Evolutionary conservation across 2,888 invertebrate species (phyloP), one percentile per base, ranked within the genome.

Genomic region (Yponomeuta evonymella): DNA sequence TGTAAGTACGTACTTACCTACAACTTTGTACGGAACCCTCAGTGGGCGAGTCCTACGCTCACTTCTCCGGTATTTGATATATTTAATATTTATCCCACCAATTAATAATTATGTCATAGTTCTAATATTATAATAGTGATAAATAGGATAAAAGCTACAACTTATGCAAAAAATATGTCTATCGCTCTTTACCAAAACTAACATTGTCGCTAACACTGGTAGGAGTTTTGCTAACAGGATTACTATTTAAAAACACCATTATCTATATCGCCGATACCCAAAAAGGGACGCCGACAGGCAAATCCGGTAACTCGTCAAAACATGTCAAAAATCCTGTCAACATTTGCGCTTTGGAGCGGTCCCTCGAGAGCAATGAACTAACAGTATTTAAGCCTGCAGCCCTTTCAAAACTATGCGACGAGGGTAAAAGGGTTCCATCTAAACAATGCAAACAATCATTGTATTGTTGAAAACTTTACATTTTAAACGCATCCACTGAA

Each of bases 261-360:
- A 43, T 43, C 43, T 8, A 5, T 8, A 5, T 8, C 6, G 43
- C 43, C 43, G 43, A 43, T 43, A 43, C 43, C 43, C 84, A 75
- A 77, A 83, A 73, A 76, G 81, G 79, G 78, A 69, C 71, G 75
- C 75, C 78, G 72, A 73, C 71, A 63, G 73, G 75, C 76, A 83
- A 86, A 88, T 85, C 82, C 84, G 75, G 83, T 80, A 81, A 70
- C 66, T 69, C 64, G 89, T 90, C 90, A 90, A 84, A 90, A 90
- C 85, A 91, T 85, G 86, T 86, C 90, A 89, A 87, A 89, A 83
- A 80, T 75, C 69, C 76, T 76, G 80, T 82, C 83, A 86, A 84
- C 77, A 83, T 85, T 86, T 81, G 80, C 82, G 79, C 82, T 79
- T 80, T 75, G 76, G 73, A 81, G 79, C 75, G 74, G 74, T 85